Base-by-base conservation (phyloP, 2,888 invertebrate genomes). In the Campaea margaritaria region DNA sequence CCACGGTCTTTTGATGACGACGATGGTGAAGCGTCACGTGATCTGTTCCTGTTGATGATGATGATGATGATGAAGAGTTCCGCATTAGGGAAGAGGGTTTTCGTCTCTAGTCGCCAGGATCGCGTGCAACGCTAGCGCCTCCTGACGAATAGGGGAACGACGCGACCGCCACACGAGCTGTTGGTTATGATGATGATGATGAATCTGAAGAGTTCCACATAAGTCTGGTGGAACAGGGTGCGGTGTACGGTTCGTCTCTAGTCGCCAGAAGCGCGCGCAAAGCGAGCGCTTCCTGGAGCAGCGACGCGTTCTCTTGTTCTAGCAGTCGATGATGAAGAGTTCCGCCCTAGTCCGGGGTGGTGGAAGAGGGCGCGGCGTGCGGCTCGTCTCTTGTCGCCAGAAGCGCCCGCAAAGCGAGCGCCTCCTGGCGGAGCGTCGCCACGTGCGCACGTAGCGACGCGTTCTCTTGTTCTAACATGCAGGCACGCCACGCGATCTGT, bases 401-500 rank as follows among this genome's bases (percentile, higher is more conserved):
- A 70, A 96, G 88, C 49, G 95, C 94, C 14, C 96, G 87, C 12
- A 97, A 85, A 0, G 96, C 94, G 2, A 96, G 92, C 0, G 96
- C 94, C 78, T 98, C 97, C 81, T 97, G 97, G 0, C 97, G 89
- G 0, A 98, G 83, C 0, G 97, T 96, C 0, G 96, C 88, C 0
- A 97, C 93, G 85, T 97, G 97, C 0, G 97, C 97, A 34, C 97
- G 93, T 5, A 98, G 87, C 9, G 97, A 95, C 0, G 97, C 96
- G 80, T 98, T 98, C 85, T 98, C 97, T 81, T 97, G 97, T 78
- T 98, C 97, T 21, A 98, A 84, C 56, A 96, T 93, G 28, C 96
- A 96, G 0, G 97, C 97, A 50, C 96, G 94, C 78, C 97, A 94
- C 0, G 97, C 97, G 71, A 97, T 96, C 95, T 96, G 82, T 34